Evolutionary conservation across 2,888 invertebrate species (phyloP).

Genomic region (Ametastegia equiseti): DNA sequence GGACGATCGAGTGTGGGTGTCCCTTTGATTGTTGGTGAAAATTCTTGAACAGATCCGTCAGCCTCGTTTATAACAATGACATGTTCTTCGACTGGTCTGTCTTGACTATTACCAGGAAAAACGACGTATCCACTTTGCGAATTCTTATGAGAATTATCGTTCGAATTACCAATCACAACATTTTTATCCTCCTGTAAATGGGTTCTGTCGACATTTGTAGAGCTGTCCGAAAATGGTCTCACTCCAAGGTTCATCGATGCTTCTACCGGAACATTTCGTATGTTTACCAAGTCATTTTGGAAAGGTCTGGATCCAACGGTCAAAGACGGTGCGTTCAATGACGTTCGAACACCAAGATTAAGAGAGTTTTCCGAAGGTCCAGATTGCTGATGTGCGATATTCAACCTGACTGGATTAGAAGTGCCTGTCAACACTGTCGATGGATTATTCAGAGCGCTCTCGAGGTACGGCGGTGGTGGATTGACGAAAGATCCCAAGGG

Average conservation of each 20-base stretch:
- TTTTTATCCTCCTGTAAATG: not conserved
- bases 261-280: constrained; percentile 30
- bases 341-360: constrained; percentile 29
- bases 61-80: constrained; percentile 69
- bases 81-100: constrained; percentile 66
- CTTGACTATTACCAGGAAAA: constrained; percentile 52
- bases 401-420: constrained; percentile 16
- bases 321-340: constrained; percentile 32
- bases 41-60: constrained; percentile 66
- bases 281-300: constrained; percentile 9
- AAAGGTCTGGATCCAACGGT: constrained; percentile 6
- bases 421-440: constrained; percentile 17
- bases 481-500: constrained; percentile 42
- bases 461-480: constrained; percentile 38
- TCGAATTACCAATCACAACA: not conserved
- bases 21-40: constrained; percentile 56
- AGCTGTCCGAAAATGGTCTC: not conserved
- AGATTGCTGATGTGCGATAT: constrained; percentile 13
- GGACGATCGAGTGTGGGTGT: not conserved
- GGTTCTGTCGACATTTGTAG: constrained; percentile 8
- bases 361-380: constrained; percentile 45
- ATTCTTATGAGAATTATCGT: constrained; percentile 15
- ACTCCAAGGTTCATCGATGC: constrained; percentile 31
- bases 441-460: not conserved
- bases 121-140: constrained; percentile 46